phyloP scores from a whole-genome alignment of 2,888 invertebrate genomes.

The Dorcus hopei region DNA sequence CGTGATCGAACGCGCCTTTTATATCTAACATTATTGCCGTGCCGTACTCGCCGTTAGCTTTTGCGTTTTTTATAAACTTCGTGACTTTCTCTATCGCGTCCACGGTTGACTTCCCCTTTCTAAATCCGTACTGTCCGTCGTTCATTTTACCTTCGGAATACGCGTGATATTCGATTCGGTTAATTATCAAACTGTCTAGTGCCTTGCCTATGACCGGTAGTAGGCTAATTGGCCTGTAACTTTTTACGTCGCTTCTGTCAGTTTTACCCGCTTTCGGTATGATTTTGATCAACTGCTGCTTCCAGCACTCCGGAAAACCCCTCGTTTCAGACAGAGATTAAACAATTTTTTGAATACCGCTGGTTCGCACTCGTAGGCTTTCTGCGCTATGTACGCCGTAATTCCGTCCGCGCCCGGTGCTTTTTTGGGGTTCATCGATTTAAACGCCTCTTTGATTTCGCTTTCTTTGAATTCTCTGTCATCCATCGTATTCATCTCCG shows the following conservation, averaged over 20 bases:
- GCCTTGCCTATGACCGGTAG: conserved; percentile 12
- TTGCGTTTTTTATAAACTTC: background rate
- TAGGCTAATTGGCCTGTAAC: conserved; percentile 10
- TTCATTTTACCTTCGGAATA: background rate
- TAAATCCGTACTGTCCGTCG: conserved; percentile 12
- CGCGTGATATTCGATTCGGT: background rate
- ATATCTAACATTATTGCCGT: conserved; percentile 21
- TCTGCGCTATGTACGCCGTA: conserved; percentile 4
- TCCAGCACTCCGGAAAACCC: conserved; percentile 9
- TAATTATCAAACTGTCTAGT: conserved; percentile 5
- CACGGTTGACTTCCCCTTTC: conserved; percentile 1
- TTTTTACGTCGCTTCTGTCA: background rate
- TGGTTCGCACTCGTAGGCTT: background rate
- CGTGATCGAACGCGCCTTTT: conserved; percentile 32
- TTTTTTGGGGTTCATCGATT: conserved; percentile 2
- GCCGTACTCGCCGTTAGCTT: conserved; percentile 9
- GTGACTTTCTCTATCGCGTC: conserved; percentile 9
- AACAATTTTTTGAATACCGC: background rate
- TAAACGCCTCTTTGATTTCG: conserved; percentile 7
- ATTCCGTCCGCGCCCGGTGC: conserved; percentile 11
- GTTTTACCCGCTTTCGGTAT: conserved; percentile 6
- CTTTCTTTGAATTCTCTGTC: background rate
- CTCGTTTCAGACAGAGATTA: conserved; percentile 4
- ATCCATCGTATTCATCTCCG: background rate
- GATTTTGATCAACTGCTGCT: background rate